Evolutionary conservation across 2,888 invertebrate species (phyloP), one percentile per base, ranked within the genome.

Genomic region (Acanthosepion pharaonis): DNA sequence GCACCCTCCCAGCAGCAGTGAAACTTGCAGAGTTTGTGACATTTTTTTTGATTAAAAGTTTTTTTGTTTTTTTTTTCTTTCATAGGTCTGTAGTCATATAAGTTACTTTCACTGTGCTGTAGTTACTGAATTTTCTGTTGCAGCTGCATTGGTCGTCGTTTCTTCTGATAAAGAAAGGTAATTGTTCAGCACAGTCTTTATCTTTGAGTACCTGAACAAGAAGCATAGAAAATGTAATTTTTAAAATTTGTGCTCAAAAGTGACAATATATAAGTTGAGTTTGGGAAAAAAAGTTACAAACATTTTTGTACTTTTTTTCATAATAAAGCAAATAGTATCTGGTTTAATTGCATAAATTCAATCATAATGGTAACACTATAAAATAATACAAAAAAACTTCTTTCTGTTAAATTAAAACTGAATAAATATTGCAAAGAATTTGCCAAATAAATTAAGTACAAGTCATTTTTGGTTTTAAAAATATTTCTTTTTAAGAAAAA

Each of bases 161-260:
- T 11, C 11, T 78, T 78, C 78, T 15, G 78, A 15, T 78, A 78
- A 5, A 28, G 93, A 20, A 53, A 93, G 93, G n/a, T 93, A 93
- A 28, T 93, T 51, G 48, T 93, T 93, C 53, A 93, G 28, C 93
- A 93, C 93, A 28, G 93, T 93, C 51, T 53, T 49, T 28, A 53
- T 53, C 93, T 93, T 93, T 93, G 53, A 28, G 28, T 93, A 93
- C 93, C 93, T 93, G 5, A 18, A 49, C 1, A 49, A 93, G 53
- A 92, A 42, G 25, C 20, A 25, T 64, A 51, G 51, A 92, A 48
- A 92, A 92, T 3, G 42, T 92, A 92, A 92, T 48, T 92, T 92
- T 23, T 20, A 91, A 42, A 91, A 11, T 6, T 91, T 92, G 55
- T 59, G 23, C 20, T 59, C 20, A 59, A 20, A 59, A 59, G 23